A percentile compares a stretch with the other conserved stretches of the same genome.
phyloP scores from a whole-genome alignment of 2,113 vertebrate species.

The Megaceryle maxima region DNA sequence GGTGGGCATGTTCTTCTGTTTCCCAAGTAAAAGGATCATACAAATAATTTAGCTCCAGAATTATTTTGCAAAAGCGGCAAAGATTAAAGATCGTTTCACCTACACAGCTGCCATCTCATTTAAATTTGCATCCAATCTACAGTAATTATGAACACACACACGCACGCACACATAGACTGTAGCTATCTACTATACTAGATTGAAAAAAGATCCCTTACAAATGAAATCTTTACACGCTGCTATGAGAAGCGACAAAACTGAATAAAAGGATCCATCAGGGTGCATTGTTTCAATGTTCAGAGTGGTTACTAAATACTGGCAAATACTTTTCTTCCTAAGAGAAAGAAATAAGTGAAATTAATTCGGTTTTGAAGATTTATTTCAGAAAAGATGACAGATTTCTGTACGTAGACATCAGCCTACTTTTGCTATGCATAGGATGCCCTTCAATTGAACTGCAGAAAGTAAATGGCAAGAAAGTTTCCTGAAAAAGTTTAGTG shows the following conservation, averaged over 20 bases:
- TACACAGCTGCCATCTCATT: constrained; percentile 39
- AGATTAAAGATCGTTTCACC: constrained; percentile 60
- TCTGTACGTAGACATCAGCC: constrained; percentile 50
- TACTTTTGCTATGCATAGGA: constrained; percentile 73
- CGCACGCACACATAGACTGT: not conserved
- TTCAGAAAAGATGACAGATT: constrained; percentile 57
- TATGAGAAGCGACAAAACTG: not conserved
- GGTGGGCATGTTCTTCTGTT: not conserved
- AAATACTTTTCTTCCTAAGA: not conserved
- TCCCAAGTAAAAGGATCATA: constrained; percentile 27
- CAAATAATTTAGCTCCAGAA: constrained; percentile 46
- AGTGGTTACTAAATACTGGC: not conserved
- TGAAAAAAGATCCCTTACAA: not conserved
- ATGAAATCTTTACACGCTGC: not conserved
- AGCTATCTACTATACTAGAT: not conserved
- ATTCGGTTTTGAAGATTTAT: constrained; percentile 57
- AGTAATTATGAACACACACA: constrained; percentile 11
- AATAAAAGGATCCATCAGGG: not conserved
- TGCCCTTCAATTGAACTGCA: constrained; percentile 89
- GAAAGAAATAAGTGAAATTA: constrained; percentile 54
- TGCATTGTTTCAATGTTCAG: not conserved
- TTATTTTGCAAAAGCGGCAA: constrained; percentile 36
- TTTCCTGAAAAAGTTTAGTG: constrained; percentile 87
- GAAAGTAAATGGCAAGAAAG: constrained; percentile 86
- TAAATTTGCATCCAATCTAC: constrained; percentile 43